These are phyloP conservation scores for Adelges cooleyi DNA, from an alignment of 1,140 invertebrate species.

Conservation along the genomic window DNA sequence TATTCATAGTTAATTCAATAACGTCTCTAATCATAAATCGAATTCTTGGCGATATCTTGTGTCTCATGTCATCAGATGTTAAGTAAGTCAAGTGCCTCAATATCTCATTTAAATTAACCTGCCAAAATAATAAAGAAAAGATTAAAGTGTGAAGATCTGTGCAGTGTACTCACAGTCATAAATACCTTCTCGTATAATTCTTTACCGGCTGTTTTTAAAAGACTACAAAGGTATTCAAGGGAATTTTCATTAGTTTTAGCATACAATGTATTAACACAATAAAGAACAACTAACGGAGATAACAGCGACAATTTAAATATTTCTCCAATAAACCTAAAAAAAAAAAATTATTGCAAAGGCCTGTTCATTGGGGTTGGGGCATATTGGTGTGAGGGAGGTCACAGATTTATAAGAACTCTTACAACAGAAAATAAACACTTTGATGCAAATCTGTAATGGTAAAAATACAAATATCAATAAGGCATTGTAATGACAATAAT, in stretches of 20 bases:
- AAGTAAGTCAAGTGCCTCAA: constrained; percentile 2
- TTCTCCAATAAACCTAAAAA: constrained; percentile 22
- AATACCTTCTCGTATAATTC: constrained; percentile 21
- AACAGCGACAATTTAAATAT: constrained; percentile 3
- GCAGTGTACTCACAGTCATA: no score
- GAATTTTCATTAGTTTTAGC: neutral
- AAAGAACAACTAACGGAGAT: neutral
- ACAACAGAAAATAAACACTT: no score
- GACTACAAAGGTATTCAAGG: constrained; percentile 14
- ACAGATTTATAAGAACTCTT: no score
- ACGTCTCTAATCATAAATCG: constrained; percentile 15
- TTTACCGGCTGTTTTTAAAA: constrained; percentile 8
- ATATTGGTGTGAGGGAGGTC: no score
- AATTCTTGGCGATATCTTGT: constrained; percentile 17
- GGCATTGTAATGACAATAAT: no score
- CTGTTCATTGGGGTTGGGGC: no score
- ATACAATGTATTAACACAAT: neutral
- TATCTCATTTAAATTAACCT: constrained; percentile 5
- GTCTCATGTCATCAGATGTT: constrained; percentile 18
- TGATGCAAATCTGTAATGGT: no score
- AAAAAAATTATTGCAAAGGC: no score
- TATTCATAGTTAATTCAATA: neutral
- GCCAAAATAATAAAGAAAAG: no score
- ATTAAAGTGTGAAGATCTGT: no score
- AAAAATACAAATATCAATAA: no score